phyloP scores from a whole-genome alignment of 2,888 invertebrate genomes.

The Phortica magna region DNA sequence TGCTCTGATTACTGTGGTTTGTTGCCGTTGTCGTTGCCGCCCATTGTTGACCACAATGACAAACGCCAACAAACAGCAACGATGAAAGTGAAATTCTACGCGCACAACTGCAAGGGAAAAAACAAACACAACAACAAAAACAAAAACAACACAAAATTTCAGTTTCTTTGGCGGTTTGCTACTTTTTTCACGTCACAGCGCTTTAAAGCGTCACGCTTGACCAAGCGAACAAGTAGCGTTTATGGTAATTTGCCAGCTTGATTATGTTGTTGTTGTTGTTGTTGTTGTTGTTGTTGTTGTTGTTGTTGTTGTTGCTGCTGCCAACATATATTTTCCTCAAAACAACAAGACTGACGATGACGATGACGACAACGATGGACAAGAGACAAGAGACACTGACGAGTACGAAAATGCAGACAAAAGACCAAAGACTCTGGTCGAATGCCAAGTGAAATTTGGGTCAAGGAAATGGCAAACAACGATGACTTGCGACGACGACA shows the following conservation, averaged over 20 bases:
- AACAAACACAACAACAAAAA: slow-evolving; percentile 33
- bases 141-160: slow-evolving; percentile 46
- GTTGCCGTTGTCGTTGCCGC: background rate
- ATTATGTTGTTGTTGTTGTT: background rate
- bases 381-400: slow-evolving; percentile 50
- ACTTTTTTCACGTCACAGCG: slow-evolving; percentile 17
- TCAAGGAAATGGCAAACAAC: slow-evolving; percentile 68
- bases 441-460: slow-evolving; percentile 66
- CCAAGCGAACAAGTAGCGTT: slow-evolving; percentile 35
- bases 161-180: slow-evolving; percentile 30
- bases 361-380: background rate
- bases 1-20: background rate
- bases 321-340: background rate
- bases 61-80: slow-evolving; percentile 48
- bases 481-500: background rate
- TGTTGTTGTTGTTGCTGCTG: background rate
- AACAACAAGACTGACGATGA: background rate
- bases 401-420: slow-evolving; percentile 8
- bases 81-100: slow-evolving; percentile 71
- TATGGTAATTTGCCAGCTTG: slow-evolving; percentile 24
- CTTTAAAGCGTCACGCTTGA: slow-evolving; percentile 36
- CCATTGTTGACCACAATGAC: slow-evolving; percentile 27
- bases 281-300: background rate
- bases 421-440: slow-evolving; percentile 25
- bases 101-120: slow-evolving; percentile 51